Evolutionary conservation across 2,888 invertebrate genomes (phyloP).

Genomic region (Crossocerus cetratus): DNA sequence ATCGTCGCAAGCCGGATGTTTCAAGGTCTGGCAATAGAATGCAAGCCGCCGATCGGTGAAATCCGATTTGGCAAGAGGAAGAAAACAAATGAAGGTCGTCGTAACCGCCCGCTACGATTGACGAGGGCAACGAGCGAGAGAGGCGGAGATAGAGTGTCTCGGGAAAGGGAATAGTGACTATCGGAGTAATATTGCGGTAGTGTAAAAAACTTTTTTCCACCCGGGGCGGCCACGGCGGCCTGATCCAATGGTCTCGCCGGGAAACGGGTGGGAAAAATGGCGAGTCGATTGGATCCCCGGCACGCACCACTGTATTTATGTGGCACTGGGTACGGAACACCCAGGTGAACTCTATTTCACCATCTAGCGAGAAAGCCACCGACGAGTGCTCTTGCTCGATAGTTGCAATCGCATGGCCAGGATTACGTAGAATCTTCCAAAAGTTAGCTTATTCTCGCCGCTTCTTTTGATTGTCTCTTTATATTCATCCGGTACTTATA

Average conservation of each 20-base stretch:
- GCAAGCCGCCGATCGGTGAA: neutral
- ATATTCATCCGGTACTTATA: too few species aligned
- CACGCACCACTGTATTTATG: slow-evolving; percentile 32
- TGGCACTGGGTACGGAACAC: slow-evolving; percentile 19
- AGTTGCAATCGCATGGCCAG: slow-evolving; percentile 23
- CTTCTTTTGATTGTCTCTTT: too few species aligned
- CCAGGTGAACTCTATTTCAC: slow-evolving; percentile 31
- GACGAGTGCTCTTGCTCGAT: too few species aligned
- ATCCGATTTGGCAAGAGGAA: neutral
- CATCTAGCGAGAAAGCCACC: slow-evolving; percentile 5
- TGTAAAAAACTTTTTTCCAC: slow-evolving; percentile 18
- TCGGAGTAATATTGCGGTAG: slow-evolving; percentile 35
- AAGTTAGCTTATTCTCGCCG: too few species aligned
- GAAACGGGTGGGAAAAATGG: neutral
- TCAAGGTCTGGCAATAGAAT: neutral
- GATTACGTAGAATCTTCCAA: too few species aligned
- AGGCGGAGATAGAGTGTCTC: neutral
- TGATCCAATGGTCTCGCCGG: slow-evolving; percentile 21
- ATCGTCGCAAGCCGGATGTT: neutral
- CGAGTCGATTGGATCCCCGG: neutral
- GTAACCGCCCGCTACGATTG: neutral
- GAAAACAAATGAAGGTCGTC: neutral
- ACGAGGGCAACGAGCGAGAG: neutral
- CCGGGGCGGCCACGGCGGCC: neutral
- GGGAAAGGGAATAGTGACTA: neutral